These are phyloP conservation scores for Hydrotaea diabolus DNA, from an alignment of 2,888 invertebrate genomes.

Conservation along the genomic window DNA sequence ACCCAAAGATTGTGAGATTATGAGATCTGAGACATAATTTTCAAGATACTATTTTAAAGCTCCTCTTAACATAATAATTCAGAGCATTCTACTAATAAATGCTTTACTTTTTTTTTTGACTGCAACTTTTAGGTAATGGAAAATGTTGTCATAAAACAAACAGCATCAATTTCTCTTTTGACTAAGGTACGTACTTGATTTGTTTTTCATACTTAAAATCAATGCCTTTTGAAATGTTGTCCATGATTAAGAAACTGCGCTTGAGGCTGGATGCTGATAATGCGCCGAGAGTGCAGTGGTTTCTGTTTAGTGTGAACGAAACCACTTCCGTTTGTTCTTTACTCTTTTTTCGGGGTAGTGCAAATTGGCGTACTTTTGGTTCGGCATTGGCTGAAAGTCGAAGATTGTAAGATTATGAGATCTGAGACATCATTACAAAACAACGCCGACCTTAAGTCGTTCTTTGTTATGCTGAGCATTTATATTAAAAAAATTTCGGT, in stretches of 20 bases:
- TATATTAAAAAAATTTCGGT: too few species aligned
- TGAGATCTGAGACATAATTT: constrained; percentile 79
- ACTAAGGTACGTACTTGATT: too few species aligned
- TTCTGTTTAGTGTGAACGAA: constrained; percentile 52
- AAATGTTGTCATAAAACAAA: too few species aligned
- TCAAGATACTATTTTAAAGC: too few species aligned
- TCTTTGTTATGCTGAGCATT: too few species aligned
- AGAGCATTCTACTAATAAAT: too few species aligned
- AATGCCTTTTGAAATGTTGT: constrained; percentile 67
- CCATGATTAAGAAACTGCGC: constrained; percentile 80
- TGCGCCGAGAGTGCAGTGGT: constrained; percentile 63
- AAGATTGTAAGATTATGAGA: constrained; percentile 81
- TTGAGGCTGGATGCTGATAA: constrained; percentile 75
- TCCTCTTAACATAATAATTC: too few species aligned
- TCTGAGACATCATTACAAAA: constrained; percentile 75
- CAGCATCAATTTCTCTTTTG: too few species aligned
- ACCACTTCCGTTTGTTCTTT: constrained; percentile 55
- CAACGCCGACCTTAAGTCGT: too few species aligned
- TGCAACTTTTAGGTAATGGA: too few species aligned
- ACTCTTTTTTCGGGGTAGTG: constrained; percentile 50
- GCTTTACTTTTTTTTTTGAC: too few species aligned
- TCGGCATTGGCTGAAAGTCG: constrained; percentile 70
- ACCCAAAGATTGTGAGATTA: constrained; percentile 79
- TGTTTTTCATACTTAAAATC: too few species aligned
- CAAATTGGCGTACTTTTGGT: constrained; percentile 67